These are phyloP conservation scores for Laothoe populi DNA, from an alignment of 2,888 invertebrate genomes.

Conservation along the genomic window DNA sequence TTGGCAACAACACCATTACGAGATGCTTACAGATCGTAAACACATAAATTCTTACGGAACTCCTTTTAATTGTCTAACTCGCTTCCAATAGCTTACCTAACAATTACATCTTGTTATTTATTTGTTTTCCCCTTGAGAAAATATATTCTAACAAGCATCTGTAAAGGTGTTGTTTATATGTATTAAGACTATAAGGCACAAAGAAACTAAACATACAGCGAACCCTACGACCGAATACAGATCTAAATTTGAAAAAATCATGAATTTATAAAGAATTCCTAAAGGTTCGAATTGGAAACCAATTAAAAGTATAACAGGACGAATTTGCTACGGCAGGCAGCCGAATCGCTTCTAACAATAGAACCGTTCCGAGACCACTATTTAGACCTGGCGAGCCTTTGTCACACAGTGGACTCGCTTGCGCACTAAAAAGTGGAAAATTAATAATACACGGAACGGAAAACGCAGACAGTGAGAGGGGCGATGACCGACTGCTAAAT, in stretches of 20 bases:
- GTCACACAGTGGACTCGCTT: slow-evolving; percentile 54
- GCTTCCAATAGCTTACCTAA: slow-evolving; percentile 58
- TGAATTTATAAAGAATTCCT: slow-evolving; percentile 32
- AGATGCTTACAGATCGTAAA: slow-evolving; percentile 57
- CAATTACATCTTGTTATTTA: slow-evolving; percentile 64
- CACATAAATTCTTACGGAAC: slow-evolving; percentile 67
- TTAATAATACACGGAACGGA: slow-evolving; percentile 72
- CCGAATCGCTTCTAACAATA: slow-evolving; percentile 70
- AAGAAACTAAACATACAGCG: no score
- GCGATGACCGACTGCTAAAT: slow-evolving; percentile 41
- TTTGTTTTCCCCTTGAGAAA: slow-evolving; percentile 53
- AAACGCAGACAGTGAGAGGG: slow-evolving; percentile 51
- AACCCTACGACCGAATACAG: neutral
- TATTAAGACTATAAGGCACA: neutral
- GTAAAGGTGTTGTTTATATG: neutral
- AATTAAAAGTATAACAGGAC: slow-evolving; percentile 70
- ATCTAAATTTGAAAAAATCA: slow-evolving; percentile 12
- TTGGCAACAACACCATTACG: slow-evolving; percentile 27
- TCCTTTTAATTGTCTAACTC: slow-evolving; percentile 69
- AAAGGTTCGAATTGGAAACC: slow-evolving; percentile 55
- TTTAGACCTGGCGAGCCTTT: slow-evolving; percentile 59
- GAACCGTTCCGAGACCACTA: slow-evolving; percentile 74
- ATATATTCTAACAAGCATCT: neutral
- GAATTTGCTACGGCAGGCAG: slow-evolving; percentile 59
- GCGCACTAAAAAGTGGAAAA: slow-evolving; percentile 69